Evolutionary conservation across 2,113 vertebrate genomes (phyloP), one percentile per base, ranked within the genome.

Genomic region (Dipodomys stephensi): DNA sequence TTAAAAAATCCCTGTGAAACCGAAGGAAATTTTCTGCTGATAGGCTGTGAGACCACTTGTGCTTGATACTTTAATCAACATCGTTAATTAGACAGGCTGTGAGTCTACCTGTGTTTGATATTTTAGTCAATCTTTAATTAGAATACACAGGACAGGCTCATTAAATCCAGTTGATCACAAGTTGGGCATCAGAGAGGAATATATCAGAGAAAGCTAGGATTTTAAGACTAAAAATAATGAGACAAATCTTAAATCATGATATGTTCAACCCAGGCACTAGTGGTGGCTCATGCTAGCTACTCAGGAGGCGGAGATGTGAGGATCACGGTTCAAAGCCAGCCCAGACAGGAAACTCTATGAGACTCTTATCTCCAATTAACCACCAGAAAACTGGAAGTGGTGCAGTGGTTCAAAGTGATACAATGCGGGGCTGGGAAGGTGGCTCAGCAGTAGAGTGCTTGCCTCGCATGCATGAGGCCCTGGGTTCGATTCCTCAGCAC

Each of bases 211-310:
- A 95, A 74, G 19, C 1, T 89, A 39, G 23, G 35, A 89, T 94
- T 67, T 83, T 39, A 86, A 74, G 67, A 87, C 39, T 92, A 94
- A 85, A 89, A 49, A 88, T 53, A 83, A 93, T 49, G 22, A 91
- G 65, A 20, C 68, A 86, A 78, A 78, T 32, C 79, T 91, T 88
- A 85, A 3, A 82, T 57, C 15, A 84, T 72, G n/a, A 90, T 62
- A 73, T 82, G 80, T 81, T 62, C 78, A n/a, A 67, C 87, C 68
- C 90, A 64, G 62, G 62, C 15, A 57, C 16, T 13, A 3, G 53
- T 13, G 15, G 53, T 57, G 53, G 53, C 53, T 57, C 4, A 57
- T 57, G 53, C 53, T 57, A 57, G 53, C 53, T 16, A 57, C 53
- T 16, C 53, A 57, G 53, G 53, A 16, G 53, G 12, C 53, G 18